Base-by-base conservation (phyloP, 1,140 invertebrate species). In the Drosophila pachea region DNA sequence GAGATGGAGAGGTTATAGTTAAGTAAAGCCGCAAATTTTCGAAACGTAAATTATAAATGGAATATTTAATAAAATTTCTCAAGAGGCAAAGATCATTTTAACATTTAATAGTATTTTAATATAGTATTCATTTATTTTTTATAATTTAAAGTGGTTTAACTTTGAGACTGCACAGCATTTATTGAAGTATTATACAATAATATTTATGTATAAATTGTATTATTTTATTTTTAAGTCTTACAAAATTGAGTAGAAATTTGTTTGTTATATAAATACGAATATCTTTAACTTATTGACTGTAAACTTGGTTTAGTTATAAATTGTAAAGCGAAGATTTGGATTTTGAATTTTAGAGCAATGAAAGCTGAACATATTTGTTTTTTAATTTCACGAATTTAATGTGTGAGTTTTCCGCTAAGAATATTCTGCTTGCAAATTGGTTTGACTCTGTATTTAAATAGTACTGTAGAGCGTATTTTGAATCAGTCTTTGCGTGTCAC, bases 401-500 rank as follows among this genome's bases (percentile, higher is more conserved):
- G 36, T 48, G 16, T 38, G 12, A 32, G 7, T 31, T 49, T 48
- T 55, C 31, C 16, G 33, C 45, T 48, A 38, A 40, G 35, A 33
- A 33, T 55, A 29, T 54, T 45, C 22, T 47, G 43, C 42, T 62
- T 35, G 52, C 36, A 61, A 33, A n/a, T 33, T 55, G 29, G 29
- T 16, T 33, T 55, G 52, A 14, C 12, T 49, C 33, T 36, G 35
- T 31, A 29, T 55, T 59, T 55, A 50, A 54, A 62, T 62, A 62
- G 66, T 84, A 74, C 67, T 49, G 60, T 74, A 68, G 69, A 76
- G 76, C 70, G 64, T 76, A 79, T 79, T 76, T 76, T 86, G 81
- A 84, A 84, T 84, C 79, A 84, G 79, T 84, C 79, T 84, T 84
- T 84, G 81, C 79, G 70, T 75, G 79, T 79, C 81, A 86, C 79